Conservation (phyloP, 2,888 invertebrate species). For the Deilephila elpenor region DNA sequence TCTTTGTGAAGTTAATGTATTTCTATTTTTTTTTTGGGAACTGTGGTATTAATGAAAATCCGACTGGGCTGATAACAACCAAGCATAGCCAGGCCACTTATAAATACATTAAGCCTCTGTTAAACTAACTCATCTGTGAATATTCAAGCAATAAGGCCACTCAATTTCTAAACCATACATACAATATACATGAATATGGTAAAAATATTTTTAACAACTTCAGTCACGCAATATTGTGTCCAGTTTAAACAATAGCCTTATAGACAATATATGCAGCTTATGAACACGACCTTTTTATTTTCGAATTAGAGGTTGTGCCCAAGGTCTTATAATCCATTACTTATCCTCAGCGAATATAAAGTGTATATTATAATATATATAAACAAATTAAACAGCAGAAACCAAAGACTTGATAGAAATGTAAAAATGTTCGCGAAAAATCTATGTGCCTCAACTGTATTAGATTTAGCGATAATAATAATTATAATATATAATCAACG, state of each 20-base stretch:
- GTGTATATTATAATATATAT: constrained; percentile 13
- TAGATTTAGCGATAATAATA: no score
- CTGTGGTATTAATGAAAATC: no score
- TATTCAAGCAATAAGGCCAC: constrained; percentile 42
- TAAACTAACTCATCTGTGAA: constrained; percentile 37
- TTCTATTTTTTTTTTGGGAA: no score
- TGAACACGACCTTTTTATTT: constrained; percentile 26
- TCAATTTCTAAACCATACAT: constrained; percentile 30
- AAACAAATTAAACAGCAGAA: neutral
- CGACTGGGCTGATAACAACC: no score
- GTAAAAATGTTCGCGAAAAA: no score
- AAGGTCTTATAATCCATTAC: constrained; percentile 24
- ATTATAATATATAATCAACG: neutral
- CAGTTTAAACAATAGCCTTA: constrained; percentile 26
- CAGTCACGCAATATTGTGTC: constrained; percentile 36
- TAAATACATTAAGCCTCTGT: constrained; percentile 1
- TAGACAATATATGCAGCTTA: neutral
- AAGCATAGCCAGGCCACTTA: no score
- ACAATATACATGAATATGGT: constrained; percentile 39
- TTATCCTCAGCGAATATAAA: constrained; percentile 21
- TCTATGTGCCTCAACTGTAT: no score
- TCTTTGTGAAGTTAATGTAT: no score
- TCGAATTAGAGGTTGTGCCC: constrained; percentile 25
- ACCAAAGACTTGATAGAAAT: neutral
- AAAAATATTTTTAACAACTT: constrained; percentile 31